Percentiles rank a stretch among this genome's conserved stretches.
phyloP scores from a whole-genome alignment of 2,113 vertebrate genomes.

The Siphamia tubifer region DNA sequence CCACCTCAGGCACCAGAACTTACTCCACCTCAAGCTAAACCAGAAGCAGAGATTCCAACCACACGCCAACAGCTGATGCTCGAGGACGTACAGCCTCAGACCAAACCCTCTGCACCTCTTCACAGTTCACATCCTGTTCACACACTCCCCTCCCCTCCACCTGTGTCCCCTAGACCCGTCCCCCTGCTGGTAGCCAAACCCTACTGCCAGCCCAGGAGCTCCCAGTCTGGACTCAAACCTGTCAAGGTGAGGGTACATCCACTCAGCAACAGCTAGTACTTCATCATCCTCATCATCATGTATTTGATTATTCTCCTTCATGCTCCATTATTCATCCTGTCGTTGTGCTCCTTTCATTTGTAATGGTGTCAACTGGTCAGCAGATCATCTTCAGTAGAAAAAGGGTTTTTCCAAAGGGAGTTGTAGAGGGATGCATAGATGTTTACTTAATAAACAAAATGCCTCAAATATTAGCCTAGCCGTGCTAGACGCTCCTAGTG shows the following conservation, averaged over 20 bases:
- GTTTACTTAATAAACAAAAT: no score
- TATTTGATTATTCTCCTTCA: background rate
- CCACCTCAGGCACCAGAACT: constrained; percentile 60
- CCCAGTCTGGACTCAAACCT: constrained; percentile 84
- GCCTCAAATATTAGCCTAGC: no score
- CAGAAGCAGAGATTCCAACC: constrained; percentile 56
- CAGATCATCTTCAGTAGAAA: no score
- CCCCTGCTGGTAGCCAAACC: constrained; percentile 93
- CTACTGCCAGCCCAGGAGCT: constrained; percentile 88
- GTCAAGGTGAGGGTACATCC: constrained; percentile 83
- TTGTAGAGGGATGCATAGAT: no score
- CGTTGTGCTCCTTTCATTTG: no score
- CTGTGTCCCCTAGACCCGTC: constrained; percentile 84
- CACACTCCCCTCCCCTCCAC: constrained; percentile 61
- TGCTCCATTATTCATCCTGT: no score
- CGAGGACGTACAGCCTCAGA: constrained; percentile 45
- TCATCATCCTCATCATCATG: background rate
- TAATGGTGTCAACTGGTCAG: no score
- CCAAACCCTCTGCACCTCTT: background rate
- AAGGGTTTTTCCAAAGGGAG: no score
- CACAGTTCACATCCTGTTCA: constrained; percentile 56
- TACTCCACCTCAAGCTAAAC: background rate
- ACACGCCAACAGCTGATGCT: constrained; percentile 43
- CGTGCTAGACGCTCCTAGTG: no score
- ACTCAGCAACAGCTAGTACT: background rate